These are phyloP conservation scores for Catocala nupta DNA, from an alignment of 2,888 invertebrate genomes.

Conservation along the genomic window DNA sequence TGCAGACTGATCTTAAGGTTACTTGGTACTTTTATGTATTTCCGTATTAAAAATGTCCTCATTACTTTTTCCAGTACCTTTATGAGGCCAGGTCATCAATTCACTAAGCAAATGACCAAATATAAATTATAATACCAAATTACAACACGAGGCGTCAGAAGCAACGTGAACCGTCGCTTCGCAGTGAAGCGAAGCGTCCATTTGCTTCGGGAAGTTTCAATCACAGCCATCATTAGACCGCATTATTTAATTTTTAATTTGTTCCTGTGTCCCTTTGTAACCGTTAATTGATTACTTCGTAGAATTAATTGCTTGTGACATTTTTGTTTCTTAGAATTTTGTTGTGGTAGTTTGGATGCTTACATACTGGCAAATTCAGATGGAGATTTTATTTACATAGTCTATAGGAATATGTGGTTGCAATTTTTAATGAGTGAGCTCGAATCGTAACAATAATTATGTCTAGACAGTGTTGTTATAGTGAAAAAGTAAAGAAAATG, in stretches of 20 bases:
- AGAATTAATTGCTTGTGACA: constrained; percentile 21
- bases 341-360: constrained; percentile 16
- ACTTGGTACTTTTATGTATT: too few relatives aligned
- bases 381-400: too few relatives aligned
- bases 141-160: not conserved
- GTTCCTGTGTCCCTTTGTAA: constrained; percentile 18
- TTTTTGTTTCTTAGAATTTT: constrained; percentile 11
- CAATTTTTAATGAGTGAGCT: too few relatives aligned
- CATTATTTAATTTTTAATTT: constrained; percentile 28
- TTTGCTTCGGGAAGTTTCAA: not conserved
- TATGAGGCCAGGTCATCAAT: too few relatives aligned
- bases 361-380: not conserved
- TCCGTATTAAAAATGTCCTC: too few relatives aligned
- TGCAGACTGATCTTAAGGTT: too few relatives aligned
- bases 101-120: too few relatives aligned
- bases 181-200: not conserved
- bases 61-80: too few relatives aligned
- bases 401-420: too few relatives aligned
- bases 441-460: too few relatives aligned
- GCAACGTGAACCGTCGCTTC: not conserved
- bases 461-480: too few relatives aligned
- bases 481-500: too few relatives aligned
- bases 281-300: constrained; percentile 13
- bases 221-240: constrained; percentile 1
- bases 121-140: not conserved